Conservation (phyloP, 1,140 invertebrate species). For the Drosophila auraria region DNA sequence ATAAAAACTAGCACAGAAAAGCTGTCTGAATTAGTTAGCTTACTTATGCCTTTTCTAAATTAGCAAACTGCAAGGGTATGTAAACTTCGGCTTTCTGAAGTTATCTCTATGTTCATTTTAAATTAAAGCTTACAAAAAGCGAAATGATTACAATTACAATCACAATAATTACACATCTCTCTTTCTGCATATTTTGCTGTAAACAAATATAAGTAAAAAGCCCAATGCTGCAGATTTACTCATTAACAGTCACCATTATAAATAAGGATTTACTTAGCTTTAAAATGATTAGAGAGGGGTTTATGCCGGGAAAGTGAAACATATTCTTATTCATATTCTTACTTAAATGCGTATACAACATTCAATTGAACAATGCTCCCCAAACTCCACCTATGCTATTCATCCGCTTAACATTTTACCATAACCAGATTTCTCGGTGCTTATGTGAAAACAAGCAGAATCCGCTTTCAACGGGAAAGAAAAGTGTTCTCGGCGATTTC, state of each 20-base stretch:
- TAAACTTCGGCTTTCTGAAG: too few species aligned
- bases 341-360: constrained; percentile 7
- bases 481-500: background rate
- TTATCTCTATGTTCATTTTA: too few species aligned
- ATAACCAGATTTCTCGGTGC: constrained; percentile 21
- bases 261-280: constrained; percentile 3
- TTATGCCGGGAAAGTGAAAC: background rate
- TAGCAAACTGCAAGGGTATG: too few species aligned
- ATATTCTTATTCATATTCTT: background rate
- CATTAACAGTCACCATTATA: background rate
- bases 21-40: too few species aligned
- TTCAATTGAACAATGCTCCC: background rate
- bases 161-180: too few species aligned
- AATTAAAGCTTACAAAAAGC: too few species aligned
- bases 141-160: too few species aligned
- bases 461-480: background rate
- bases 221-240: background rate
- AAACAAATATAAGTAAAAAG: background rate
- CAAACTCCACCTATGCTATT: background rate
- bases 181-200: too few species aligned
- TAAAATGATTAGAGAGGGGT: constrained; percentile 15
- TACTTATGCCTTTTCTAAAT: too few species aligned
- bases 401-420: constrained; percentile 14
- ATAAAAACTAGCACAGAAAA: too few species aligned
- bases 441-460: constrained; percentile 19